Evolutionary conservation across 1,140 invertebrate species (phyloP).

Genomic region (Asbolus verrucosus): DNA sequence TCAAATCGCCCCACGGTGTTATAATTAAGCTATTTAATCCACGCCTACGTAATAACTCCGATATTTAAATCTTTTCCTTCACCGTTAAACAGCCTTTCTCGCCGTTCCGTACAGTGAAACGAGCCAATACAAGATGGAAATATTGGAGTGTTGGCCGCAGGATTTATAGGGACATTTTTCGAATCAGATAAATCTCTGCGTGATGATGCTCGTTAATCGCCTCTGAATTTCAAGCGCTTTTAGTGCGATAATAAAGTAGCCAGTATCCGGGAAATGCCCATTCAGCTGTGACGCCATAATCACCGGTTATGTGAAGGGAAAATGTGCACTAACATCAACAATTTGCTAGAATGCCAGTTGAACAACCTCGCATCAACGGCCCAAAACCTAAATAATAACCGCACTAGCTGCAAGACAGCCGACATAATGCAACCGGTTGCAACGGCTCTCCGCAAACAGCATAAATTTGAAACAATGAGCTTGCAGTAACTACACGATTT

Average conservation of each 20-base stretch:
- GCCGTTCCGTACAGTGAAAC: not conserved
- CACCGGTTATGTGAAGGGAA: constrained; percentile 29
- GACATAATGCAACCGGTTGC: no score
- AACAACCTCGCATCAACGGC: constrained; percentile 12
- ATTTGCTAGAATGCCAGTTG: not conserved
- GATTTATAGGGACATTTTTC: constrained; percentile 31
- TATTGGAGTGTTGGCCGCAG: not conserved
- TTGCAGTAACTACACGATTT: not conserved
- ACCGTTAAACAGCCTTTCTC: constrained; percentile 27
- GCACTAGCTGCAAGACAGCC: no score
- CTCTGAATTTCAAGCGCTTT: constrained; percentile 40
- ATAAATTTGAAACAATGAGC: no score
- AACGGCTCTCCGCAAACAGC: no score
- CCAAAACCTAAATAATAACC: no score
- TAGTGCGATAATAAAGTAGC: constrained; percentile 30
- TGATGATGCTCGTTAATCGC: constrained; percentile 15
- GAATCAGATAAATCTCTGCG: constrained; percentile 4
- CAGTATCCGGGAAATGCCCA: constrained; percentile 40
- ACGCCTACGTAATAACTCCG: constrained; percentile 26
- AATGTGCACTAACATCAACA: constrained; percentile 16
- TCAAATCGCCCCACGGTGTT: constrained; percentile 26
- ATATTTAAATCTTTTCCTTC: constrained; percentile 23
- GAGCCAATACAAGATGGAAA: not conserved
- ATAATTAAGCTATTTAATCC: constrained; percentile 39
- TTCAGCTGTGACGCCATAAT: constrained; percentile 43